Conservation (phyloP, 2,888 invertebrate genomes). For the Dynastes hyllus region DNA sequence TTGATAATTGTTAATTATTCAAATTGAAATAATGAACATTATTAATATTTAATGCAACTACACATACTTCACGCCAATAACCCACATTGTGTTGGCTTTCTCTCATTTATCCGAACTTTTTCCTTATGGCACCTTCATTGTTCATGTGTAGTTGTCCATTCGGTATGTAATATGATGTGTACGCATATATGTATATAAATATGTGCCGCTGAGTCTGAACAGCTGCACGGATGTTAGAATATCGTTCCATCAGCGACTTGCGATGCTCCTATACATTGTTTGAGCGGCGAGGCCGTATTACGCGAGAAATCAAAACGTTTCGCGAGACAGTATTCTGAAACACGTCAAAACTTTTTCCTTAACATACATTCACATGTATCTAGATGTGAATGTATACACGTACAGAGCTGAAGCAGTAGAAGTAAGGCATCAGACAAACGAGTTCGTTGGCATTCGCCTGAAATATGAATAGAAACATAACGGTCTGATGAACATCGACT, state of each 20-base stretch:
- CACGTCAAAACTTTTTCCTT: conserved; percentile 61
- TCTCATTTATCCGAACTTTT: conserved; percentile 14
- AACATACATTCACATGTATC: conserved; percentile 29
- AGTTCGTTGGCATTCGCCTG: conserved; percentile 32
- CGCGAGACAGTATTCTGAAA: conserved; percentile 42
- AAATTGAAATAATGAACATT: no score
- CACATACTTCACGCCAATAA: no score
- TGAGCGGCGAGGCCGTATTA: conserved; percentile 3
- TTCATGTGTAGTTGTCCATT: conserved; percentile 18
- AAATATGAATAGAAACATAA: conserved; percentile 59
- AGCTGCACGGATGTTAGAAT: background rate
- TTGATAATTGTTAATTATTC: no score
- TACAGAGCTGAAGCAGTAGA: background rate
- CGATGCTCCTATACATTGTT: background rate
- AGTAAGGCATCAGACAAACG: conserved; percentile 8
- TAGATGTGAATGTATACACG: background rate
- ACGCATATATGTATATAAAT: background rate
- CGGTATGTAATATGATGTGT: background rate
- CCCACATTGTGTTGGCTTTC: background rate
- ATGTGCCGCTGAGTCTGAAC: background rate
- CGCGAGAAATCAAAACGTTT: conserved; percentile 30
- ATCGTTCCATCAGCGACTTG: conserved; percentile 14
- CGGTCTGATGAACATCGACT: conserved; percentile 60
- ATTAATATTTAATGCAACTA: no score
- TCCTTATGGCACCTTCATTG: conserved; percentile 7